phyloP scores from a whole-genome alignment of 2,888 invertebrate genomes.

The Coenonympha glycerion region DNA sequence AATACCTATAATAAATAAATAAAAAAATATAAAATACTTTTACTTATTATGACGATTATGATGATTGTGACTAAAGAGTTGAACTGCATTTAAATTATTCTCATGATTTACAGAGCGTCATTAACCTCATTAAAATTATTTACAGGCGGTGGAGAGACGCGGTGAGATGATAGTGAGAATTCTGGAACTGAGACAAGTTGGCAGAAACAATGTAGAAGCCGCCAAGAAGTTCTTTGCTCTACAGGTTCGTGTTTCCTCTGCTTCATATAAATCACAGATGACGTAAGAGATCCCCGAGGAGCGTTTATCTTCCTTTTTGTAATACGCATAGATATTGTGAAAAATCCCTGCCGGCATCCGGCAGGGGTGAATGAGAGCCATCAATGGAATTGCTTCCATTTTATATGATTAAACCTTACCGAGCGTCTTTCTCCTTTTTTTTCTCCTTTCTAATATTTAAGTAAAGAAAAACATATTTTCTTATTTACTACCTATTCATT shows the following conservation, averaged over 20 bases:
- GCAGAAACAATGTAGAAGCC: constrained; percentile 88
- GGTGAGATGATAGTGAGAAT: constrained; percentile 97
- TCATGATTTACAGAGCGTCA: too few species aligned
- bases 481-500: too few species aligned
- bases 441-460: too few species aligned
- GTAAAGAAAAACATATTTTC: too few species aligned
- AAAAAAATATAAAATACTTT: too few species aligned
- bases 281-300: neutral
- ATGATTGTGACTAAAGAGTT: too few species aligned
- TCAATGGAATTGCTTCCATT: neutral
- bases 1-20: too few species aligned
- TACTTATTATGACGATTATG: too few species aligned
- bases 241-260: constrained; percentile 73
- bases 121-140: constrained; percentile 20
- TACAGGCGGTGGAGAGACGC: constrained; percentile 88
- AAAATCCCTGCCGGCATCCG: neutral
- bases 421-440: too few species aligned
- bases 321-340: neutral
- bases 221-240: constrained; percentile 89
- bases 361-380: neutral
- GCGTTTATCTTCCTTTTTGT: constrained; percentile 5
- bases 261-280: neutral
- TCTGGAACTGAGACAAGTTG: constrained; percentile 90
- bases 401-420: neutral
- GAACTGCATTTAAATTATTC: neutral